Conservation (phyloP, 2,888 invertebrate species). For the Clusia tigrina region DNA sequence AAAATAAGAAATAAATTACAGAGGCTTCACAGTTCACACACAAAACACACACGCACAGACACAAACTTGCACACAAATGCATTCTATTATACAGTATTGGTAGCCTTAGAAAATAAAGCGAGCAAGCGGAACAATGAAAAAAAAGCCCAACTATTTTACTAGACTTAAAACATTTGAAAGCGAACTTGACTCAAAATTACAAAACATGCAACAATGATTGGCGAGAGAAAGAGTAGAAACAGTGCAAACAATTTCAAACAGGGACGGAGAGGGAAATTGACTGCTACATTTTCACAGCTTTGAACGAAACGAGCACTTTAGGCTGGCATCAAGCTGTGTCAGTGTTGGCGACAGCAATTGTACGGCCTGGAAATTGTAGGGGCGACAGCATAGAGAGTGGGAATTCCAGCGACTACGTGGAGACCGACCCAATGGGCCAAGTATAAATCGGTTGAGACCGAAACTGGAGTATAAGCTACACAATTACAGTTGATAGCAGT, state of each 20-base stretch:
- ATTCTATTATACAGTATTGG: not conserved
- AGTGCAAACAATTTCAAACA: not conserved
- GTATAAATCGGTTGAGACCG: too few species aligned
- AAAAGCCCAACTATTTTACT: not conserved
- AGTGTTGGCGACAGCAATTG: slow-evolving; percentile 31
- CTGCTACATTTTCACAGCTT: too few species aligned
- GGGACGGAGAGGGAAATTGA: not conserved
- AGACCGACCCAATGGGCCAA: too few species aligned
- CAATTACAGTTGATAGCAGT: too few species aligned
- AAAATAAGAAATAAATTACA: slow-evolving; percentile 45
- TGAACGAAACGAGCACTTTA: too few species aligned
- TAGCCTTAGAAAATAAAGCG: not conserved
- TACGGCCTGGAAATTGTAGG: slow-evolving; percentile 25
- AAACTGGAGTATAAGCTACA: too few species aligned
- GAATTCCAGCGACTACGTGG: too few species aligned
- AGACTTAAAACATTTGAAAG: slow-evolving; percentile 16
- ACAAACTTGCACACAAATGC: slow-evolving; percentile 1
- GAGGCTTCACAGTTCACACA: too few species aligned
- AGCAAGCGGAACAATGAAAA: not conserved
- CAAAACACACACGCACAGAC: slow-evolving; percentile 5
- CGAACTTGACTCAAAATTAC: slow-evolving; percentile 26
- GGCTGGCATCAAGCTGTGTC: slow-evolving; percentile 33
- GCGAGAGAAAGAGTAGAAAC: not conserved
- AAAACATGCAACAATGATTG: slow-evolving; percentile 21
- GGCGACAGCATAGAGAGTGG: too few species aligned